Base-by-base conservation (phyloP, 2,113 vertebrate species). In the Tenebrosternarchus preto region DNA sequence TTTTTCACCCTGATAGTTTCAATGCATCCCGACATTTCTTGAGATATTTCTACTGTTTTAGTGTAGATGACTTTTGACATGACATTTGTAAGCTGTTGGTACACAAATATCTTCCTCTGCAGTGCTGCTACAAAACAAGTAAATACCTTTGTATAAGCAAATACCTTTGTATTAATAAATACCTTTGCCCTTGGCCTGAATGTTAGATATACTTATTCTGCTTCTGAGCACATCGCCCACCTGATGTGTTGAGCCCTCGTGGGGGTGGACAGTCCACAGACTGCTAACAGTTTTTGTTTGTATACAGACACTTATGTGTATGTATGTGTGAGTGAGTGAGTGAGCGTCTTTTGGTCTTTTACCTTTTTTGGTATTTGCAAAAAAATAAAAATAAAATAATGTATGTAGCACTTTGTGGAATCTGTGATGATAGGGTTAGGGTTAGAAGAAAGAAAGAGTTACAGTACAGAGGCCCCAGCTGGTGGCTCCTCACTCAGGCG, bases 101-200 rank as follows among this genome's bases (percentile, higher is more conserved):
- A 56, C 50, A 22, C 70, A 31, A 75, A 33, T 5, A 55, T 5
- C 50, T 29, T 27, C 61, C 63, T 8, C 17, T 78, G n/a, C 64
- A 33, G 17, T 22, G 6, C 33, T 78, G 31, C 69, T 57, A 57
- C 64, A 50, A 25, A 68, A 81, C 7, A 20, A 16, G 50, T 56
- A 31, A 39, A 67, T 60, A 80, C 71, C 79, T 80, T 57, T 73
- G 57, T n/a, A n/a, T n/a, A n/a, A n/a, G n/a, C n/a, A n/a, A n/a
- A n/a, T n/a, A n/a, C n/a, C n/a, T n/a, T n/a, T n/a, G n/a, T n/a
- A n/a, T n/a, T n/a, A 16, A 31, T 56, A 31, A 39, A 67, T 60
- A 80, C 71, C 79, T 80, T 57, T 73, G 57, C 73, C 78, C n/a
- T 73, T 29, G 20, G 33, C 39, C 71, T 74, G 5, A 22, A 64